Percentiles rank a stretch among this genome's conserved stretches.
phyloP scores from a whole-genome alignment of 2,888 invertebrate species.

The Drosophila setosimentum region DNA sequence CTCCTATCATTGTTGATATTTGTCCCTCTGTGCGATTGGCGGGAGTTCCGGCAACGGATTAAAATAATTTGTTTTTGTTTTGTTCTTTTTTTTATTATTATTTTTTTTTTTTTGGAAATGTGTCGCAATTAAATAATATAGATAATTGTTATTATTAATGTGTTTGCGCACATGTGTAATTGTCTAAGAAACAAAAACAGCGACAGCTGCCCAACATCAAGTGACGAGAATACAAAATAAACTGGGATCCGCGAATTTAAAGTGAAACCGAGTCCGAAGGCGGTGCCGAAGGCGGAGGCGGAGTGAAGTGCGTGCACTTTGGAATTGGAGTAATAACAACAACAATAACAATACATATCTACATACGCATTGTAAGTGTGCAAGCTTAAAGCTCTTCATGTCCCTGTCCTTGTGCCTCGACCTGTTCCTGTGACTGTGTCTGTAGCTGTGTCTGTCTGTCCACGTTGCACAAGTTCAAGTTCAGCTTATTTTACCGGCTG shows the following conservation, averaged over 20 bases:
- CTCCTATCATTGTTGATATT: slow-evolving; percentile 3
- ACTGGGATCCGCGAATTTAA: slow-evolving; percentile 65
- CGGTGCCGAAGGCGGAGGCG: slow-evolving; percentile 21
- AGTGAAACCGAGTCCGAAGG: slow-evolving; percentile 23
- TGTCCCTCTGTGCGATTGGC: background rate
- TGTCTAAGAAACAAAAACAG: slow-evolving; percentile 40
- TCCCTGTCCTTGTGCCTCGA: slow-evolving; percentile 1
- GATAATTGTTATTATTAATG: slow-evolving; percentile 38
- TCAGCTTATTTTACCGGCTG: slow-evolving; percentile 56
- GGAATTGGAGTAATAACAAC: slow-evolving; percentile 51
- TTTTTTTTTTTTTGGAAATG: slow-evolving; percentile 27
- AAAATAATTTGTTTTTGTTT: slow-evolving; percentile 4
- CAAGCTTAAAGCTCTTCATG: background rate
- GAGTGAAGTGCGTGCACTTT: slow-evolving; percentile 54
- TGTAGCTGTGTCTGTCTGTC: slow-evolving; percentile 14
- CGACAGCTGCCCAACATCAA: slow-evolving; percentile 18
- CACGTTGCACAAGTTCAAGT: slow-evolving; percentile 61
- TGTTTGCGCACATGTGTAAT: slow-evolving; percentile 46
- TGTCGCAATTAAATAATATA: slow-evolving; percentile 55
- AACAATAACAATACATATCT: slow-evolving; percentile 7
- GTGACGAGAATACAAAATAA: slow-evolving; percentile 41
- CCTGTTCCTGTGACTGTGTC: background rate
- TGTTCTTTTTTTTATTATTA: too few species aligned
- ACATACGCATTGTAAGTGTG: slow-evolving; percentile 29
- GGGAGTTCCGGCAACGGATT: slow-evolving; percentile 24